Evolutionary conservation across 2,797 vertebrate species (phyloP).

Genomic region (Spatula clypeata): DNA sequence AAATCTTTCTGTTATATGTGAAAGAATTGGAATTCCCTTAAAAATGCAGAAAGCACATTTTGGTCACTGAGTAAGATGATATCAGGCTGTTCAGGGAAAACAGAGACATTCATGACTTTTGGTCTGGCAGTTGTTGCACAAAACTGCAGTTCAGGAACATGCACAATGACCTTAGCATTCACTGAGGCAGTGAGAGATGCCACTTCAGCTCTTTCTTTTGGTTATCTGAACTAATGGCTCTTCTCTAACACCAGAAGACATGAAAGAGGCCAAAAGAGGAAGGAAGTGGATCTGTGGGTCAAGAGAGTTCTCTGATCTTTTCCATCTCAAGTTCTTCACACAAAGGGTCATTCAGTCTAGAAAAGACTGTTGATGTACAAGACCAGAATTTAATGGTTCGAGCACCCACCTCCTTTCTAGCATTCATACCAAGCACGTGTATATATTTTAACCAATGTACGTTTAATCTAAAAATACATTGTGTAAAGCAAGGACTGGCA

Average conservation of each 20-base stretch:
- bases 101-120: background rate
- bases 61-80: fast-evolving
- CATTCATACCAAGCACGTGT: background rate
- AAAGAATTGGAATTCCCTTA: background rate
- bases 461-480: background rate
- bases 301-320: background rate
- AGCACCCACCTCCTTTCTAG: background rate
- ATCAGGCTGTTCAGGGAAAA: background rate
- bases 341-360: background rate
- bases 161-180: background rate
- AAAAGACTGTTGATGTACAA: background rate
- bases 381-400: background rate
- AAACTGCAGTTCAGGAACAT: background rate
- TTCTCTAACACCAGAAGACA: background rate
- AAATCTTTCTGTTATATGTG: background rate
- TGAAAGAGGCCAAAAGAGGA: background rate
- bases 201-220: background rate
- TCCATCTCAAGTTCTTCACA: background rate
- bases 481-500: background rate
- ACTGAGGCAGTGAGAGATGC: background rate
- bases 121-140: background rate
- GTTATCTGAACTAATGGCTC: background rate
- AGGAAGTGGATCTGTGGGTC: background rate
- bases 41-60: background rate
- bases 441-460: background rate